phyloP scores from a whole-genome alignment of 2,113 vertebrate species.

The Prolemur simus region DNA sequence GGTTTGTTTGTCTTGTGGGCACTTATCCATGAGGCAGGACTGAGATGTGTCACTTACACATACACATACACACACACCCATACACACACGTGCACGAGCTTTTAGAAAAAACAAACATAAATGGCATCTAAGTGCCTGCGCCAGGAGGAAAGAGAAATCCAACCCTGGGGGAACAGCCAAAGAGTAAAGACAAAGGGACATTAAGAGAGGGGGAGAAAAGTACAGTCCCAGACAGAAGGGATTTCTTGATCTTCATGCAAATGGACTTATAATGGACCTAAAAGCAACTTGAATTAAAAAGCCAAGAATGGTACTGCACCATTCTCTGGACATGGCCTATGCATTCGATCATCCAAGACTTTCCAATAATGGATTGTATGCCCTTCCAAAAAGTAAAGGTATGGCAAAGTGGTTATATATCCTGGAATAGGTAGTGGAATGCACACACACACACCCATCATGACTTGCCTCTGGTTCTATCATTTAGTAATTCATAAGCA shows the following conservation, averaged over 20 bases:
- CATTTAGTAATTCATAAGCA: neutral
- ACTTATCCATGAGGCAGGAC: neutral
- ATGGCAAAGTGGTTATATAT: neutral
- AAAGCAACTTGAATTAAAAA: neutral
- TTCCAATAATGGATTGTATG: neutral
- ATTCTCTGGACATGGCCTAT: neutral
- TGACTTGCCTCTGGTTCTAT: neutral
- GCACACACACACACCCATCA: neutral
- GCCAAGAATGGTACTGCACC: neutral
- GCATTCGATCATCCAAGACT: neutral
- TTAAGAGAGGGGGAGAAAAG: neutral
- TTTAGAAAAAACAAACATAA: neutral
- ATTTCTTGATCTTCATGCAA: slow-evolving; percentile 38
- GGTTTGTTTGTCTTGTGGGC: neutral
- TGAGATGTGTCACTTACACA: neutral
- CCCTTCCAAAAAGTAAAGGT: slow-evolving; percentile 50
- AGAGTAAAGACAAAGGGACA: neutral
- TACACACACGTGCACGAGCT: neutral
- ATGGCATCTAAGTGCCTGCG: neutral
- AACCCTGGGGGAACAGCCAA: neutral
- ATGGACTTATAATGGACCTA: slow-evolving; percentile 5
- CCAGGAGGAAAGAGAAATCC: neutral
- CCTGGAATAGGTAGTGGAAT: neutral
- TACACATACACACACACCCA: neutral
- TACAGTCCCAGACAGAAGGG: neutral